These are phyloP conservation scores for Ceratina australensis DNA, from an alignment of 1,140 invertebrate species.

Conservation along the genomic window DNA sequence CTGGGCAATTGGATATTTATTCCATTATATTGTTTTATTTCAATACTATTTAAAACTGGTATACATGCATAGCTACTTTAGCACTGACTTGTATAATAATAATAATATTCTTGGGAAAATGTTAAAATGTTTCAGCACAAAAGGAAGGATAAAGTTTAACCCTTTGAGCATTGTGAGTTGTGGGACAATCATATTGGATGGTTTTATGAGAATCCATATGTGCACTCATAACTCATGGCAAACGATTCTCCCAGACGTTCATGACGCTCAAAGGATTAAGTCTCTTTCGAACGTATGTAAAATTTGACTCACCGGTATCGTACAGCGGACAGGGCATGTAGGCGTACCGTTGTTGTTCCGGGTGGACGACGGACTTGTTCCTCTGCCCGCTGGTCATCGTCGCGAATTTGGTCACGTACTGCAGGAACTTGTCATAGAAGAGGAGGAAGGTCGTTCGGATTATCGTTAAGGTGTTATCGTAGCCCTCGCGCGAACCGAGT, in stretches of 20 bases:
- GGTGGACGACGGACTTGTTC: slow-evolving; percentile 66
- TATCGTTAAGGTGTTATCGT: slow-evolving; percentile 58
- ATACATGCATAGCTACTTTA: too few relatives aligned
- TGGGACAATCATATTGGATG: too few relatives aligned
- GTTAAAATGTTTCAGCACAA: too few relatives aligned
- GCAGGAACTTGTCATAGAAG: slow-evolving; percentile 74
- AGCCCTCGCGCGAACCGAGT: background rate
- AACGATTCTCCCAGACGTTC: too few relatives aligned
- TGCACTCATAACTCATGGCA: background rate
- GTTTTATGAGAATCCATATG: too few relatives aligned
- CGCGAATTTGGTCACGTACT: slow-evolving; percentile 74
- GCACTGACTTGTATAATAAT: too few relatives aligned
- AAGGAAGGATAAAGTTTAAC: too few relatives aligned
- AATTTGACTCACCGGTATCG: slow-evolving; percentile 67
- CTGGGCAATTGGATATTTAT: too few relatives aligned
- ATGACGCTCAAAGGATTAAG: background rate
- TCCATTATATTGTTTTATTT: too few relatives aligned
- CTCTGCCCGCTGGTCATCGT: slow-evolving; percentile 72
- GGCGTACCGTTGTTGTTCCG: slow-evolving; percentile 69
- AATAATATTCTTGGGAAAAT: too few relatives aligned
- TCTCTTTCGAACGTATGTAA: background rate
- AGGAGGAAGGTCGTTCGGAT: slow-evolving; percentile 69
- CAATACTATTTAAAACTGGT: too few relatives aligned
- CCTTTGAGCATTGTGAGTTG: too few relatives aligned
- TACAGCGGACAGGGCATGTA: slow-evolving; percentile 76